Conservation (phyloP, 92 coral and sea anemone genomes). For the Pocillopora grandis region DNA sequence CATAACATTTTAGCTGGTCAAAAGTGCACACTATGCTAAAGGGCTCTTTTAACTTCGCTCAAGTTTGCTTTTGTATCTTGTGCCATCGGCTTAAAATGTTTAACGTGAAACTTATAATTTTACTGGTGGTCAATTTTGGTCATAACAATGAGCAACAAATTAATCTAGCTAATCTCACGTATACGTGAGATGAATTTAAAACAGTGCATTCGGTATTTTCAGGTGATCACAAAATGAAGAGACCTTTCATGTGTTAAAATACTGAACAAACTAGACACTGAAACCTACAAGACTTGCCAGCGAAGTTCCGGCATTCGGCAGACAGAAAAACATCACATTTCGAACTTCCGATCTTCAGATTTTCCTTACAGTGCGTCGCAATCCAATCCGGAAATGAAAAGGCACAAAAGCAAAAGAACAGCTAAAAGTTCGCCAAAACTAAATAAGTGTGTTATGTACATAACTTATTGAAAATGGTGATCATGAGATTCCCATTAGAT, state of each 20-base stretch:
- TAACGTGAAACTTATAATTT: too few species aligned
- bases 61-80: too few species aligned
- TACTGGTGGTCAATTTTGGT: too few species aligned
- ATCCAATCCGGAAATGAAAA: constrained; percentile 4
- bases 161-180: too few species aligned
- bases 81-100: too few species aligned
- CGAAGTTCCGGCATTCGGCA: not conserved
- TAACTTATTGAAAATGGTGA: too few species aligned
- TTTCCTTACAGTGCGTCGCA: not conserved
- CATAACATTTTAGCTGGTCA: not conserved
- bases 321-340: not conserved
- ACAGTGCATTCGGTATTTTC: not conserved
- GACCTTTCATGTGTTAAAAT: not conserved
- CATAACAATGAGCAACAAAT: too few species aligned
- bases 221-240: not conserved
- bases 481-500: too few species aligned
- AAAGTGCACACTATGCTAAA: not conserved
- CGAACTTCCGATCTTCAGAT: not conserved
- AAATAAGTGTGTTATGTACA: too few species aligned
- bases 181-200: constrained; percentile 3
- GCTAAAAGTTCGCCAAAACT: not conserved
- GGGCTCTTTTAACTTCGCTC: not conserved
- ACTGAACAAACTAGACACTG: not conserved
- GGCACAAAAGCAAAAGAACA: not conserved
- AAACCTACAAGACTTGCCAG: not conserved